phyloP scores from a whole-genome alignment of 2,888 invertebrate genomes.

The Fabriciana adippe region DNA sequence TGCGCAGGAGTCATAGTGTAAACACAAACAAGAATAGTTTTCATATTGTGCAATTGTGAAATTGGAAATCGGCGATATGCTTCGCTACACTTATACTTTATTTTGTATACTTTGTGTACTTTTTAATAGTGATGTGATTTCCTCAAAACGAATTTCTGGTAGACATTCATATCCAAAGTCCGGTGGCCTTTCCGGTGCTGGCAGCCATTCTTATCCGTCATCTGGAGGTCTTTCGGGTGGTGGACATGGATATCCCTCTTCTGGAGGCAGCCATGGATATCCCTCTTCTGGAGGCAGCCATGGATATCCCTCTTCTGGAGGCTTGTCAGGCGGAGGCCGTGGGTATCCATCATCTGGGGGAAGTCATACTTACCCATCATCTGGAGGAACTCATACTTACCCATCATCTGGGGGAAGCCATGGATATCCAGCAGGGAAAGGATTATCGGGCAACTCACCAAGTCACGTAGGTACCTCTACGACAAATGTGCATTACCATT shows the following conservation, averaged over 20 bases:
- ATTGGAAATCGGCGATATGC: constrained; percentile 40
- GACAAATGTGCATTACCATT: constrained; percentile 61
- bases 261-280: constrained; percentile 49
- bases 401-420: constrained; percentile 44
- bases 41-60: constrained; percentile 29
- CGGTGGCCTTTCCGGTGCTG: constrained; percentile 53
- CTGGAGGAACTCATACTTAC: constrained; percentile 46
- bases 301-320: constrained; percentile 36
- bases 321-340: constrained; percentile 38
- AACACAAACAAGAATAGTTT: not conserved
- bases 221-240: constrained; percentile 38
- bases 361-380: constrained; percentile 48
- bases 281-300: constrained; percentile 54
- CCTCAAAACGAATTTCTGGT: constrained; percentile 46
- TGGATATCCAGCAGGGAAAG: constrained; percentile 45
- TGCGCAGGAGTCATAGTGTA: constrained; percentile 45
- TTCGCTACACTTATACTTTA: constrained; percentile 48
- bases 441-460: constrained; percentile 45
- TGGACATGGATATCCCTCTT: constrained; percentile 51
- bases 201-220: constrained; percentile 41
- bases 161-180: constrained; percentile 56
- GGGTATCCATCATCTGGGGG: constrained; percentile 46
- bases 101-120: constrained; percentile 57
- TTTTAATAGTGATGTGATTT: constrained; percentile 47
- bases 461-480: constrained; percentile 42